Percentiles rank a stretch among this genome's conserved stretches.
These are phyloP conservation scores for Linnaemya tessellans DNA, from an alignment of 2,888 invertebrate species.

Conservation along the genomic window DNA sequence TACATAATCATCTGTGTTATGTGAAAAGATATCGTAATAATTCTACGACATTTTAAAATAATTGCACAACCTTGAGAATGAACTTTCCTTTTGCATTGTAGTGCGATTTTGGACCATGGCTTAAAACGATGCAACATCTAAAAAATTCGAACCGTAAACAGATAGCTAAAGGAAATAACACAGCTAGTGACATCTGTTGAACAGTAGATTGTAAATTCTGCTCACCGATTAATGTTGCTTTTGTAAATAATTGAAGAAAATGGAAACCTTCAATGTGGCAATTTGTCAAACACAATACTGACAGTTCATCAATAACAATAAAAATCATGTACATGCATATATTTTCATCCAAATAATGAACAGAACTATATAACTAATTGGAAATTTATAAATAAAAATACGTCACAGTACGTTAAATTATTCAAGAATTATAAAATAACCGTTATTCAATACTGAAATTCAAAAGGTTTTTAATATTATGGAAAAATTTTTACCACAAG, in stretches of 20 bases:
- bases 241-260: constrained; percentile 50
- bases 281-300: constrained; percentile 80
- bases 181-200: constrained; percentile 18
- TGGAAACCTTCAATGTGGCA: constrained; percentile 77
- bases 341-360: neutral
- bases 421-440: constrained; percentile 58
- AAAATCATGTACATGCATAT: constrained; percentile 24
- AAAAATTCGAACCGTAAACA: no score
- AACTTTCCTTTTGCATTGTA: no score
- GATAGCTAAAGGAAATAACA: neutral
- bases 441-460: constrained; percentile 37
- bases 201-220: neutral
- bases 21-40: no score
- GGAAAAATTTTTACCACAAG: constrained; percentile 76
- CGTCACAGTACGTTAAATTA: neutral
- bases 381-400: neutral
- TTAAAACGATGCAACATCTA: no score
- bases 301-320: constrained; percentile 79
- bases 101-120: no score
- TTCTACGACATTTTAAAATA: no score
- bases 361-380: neutral
- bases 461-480: constrained; percentile 30
- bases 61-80: no score
- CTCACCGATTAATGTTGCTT: constrained; percentile 8
- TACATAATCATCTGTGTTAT: no score